phyloP scores from a whole-genome alignment of 2,888 invertebrate genomes.

The Gari tellinella region DNA sequence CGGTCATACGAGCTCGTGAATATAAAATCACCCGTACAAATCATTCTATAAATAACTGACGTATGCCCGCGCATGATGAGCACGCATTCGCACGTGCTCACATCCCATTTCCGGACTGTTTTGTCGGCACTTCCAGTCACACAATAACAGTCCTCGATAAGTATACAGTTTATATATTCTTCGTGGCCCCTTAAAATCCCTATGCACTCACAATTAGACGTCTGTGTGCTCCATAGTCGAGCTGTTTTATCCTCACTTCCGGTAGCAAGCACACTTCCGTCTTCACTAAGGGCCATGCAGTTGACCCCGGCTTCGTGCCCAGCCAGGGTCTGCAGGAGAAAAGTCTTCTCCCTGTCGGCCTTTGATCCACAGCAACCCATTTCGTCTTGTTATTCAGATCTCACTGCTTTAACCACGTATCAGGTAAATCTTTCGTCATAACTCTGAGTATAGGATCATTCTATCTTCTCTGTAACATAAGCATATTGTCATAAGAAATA shows the following conservation, averaged over 20 bases:
- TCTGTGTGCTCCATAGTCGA: slow-evolving; percentile 85
- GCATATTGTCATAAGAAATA: no score
- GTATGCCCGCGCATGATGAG: slow-evolving; percentile 84
- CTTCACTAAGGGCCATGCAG: slow-evolving; percentile 85
- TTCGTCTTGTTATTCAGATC: not conserved
- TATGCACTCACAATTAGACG: slow-evolving; percentile 84
- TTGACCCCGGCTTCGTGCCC: slow-evolving; percentile 85
- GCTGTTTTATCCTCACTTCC: slow-evolving; percentile 86
- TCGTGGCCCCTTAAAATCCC: slow-evolving; percentile 85
- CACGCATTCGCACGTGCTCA: slow-evolving; percentile 85
- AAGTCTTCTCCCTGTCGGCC: slow-evolving; percentile 64
- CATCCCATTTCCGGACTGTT: slow-evolving; percentile 86
- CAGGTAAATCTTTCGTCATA: no score
- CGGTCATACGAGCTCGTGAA: slow-evolving; percentile 84
- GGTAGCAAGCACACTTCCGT: slow-evolving; percentile 85
- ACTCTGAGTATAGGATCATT: not conserved
- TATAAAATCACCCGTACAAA: slow-evolving; percentile 85
- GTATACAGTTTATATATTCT: slow-evolving; percentile 85
- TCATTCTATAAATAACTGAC: slow-evolving; percentile 85
- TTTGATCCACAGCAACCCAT: slow-evolving; percentile 78
- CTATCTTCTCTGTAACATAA: not conserved
- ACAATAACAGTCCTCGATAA: slow-evolving; percentile 85
- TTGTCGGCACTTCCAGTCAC: slow-evolving; percentile 85
- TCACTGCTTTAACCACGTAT: not conserved
- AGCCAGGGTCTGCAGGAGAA: slow-evolving; percentile 77